Percentiles rank a stretch among this genome's conserved stretches.
These are phyloP conservation scores for Hemichromis elongatus DNA, from an alignment of 2,113 vertebrate species.

Conservation along the genomic window DNA sequence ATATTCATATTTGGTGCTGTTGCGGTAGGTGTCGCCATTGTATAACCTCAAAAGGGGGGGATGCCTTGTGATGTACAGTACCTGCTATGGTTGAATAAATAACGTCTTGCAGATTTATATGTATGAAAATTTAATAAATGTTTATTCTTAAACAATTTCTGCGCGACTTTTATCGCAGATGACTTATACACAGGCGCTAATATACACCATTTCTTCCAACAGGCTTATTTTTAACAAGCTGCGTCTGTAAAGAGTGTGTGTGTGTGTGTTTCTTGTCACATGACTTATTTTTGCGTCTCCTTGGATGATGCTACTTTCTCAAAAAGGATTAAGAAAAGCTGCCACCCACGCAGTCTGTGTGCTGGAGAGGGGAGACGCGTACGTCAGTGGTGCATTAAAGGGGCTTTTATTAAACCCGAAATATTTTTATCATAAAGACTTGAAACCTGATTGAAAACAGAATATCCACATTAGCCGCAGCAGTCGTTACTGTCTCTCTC, in stretches of 20 bases:
- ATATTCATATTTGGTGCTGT: background rate
- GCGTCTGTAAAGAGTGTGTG: background rate
- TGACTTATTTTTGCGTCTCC: background rate
- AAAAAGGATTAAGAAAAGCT: background rate
- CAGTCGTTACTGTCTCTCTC: background rate
- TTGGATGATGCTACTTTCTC: background rate
- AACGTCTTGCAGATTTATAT: background rate
- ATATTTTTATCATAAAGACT: background rate
- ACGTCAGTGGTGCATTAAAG: background rate
- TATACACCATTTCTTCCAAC: background rate
- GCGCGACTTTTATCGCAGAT: background rate
- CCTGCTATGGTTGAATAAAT: background rate
- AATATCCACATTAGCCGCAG: background rate
- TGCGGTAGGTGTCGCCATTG: background rate
- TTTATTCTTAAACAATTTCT: background rate
- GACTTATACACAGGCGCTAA: background rate
- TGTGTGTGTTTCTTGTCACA: background rate
- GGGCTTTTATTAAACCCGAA: background rate
- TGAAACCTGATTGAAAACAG: background rate
- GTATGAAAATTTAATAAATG: background rate
- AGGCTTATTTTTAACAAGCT: background rate
- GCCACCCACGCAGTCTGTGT: background rate
- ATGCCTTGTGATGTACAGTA: background rate
- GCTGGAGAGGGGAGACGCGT: background rate
- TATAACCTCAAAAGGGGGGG: background rate